Percentiles rank a stretch among this genome's conserved stretches.
These are phyloP conservation scores for Phaethornis superciliosus DNA, from an alignment of 2,113 vertebrate species.

Conservation along the genomic window DNA sequence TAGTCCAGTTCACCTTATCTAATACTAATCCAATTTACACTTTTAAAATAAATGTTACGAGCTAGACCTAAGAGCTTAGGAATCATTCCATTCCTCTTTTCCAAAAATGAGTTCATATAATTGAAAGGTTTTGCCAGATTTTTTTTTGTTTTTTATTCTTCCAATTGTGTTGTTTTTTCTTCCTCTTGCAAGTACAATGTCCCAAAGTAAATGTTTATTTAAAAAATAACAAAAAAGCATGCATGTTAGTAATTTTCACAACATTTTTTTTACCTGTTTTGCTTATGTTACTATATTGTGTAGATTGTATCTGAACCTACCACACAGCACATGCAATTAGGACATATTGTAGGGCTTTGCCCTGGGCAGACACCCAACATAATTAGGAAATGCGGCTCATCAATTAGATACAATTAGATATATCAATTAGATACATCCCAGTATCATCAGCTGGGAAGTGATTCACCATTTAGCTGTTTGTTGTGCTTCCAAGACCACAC, in stretches of 20 bases:
- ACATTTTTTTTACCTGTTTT: neutral
- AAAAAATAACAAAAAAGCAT: fast-evolving
- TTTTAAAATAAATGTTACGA: neutral
- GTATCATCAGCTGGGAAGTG: neutral
- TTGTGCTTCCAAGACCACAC: neutral
- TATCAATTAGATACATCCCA: no score
- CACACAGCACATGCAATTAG: neutral
- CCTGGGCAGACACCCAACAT: neutral
- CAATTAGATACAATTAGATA: no score
- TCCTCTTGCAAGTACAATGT: neutral
- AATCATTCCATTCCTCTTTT: neutral
- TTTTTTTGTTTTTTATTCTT: neutral
- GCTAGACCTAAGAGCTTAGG: neutral
- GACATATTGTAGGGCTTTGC: neutral
- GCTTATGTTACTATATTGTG: neutral
- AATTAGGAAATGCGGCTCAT: neutral
- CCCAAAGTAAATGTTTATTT: neutral
- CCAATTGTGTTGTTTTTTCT: neutral
- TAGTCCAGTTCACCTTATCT: neutral
- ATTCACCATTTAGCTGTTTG: neutral
- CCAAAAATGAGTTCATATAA: neutral
- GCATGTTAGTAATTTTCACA: neutral
- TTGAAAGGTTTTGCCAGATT: neutral
- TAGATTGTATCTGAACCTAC: neutral
- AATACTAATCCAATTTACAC: neutral